phyloP scores from a whole-genome alignment of 1,140 invertebrate species.

The Teleogryllus occipitalis region DNA sequence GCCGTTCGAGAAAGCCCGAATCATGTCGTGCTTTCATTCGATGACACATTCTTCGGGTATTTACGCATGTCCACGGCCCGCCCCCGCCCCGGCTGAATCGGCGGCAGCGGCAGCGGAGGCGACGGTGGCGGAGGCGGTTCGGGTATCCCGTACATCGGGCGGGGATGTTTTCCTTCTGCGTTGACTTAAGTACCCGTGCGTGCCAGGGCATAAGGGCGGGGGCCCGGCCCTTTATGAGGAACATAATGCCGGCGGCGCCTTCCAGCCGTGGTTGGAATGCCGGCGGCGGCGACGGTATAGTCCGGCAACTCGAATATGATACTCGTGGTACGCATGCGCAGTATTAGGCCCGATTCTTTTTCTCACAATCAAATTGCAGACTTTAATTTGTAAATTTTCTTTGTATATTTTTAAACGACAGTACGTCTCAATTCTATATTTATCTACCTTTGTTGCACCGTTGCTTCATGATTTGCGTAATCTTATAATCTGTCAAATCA shows the following conservation, averaged over 20 bases:
- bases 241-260: background rate
- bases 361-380: no score
- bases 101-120: no score
- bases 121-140: background rate
- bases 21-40: constrained; percentile 3
- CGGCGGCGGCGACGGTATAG: background rate
- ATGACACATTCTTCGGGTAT: background rate
- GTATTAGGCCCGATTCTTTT: no score
- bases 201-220: background rate
- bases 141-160: background rate
- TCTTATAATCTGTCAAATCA: no score
- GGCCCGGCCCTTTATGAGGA: background rate
- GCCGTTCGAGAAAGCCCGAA: background rate
- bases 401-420: no score
- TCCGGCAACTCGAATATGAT: no score
- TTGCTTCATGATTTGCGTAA: no score
- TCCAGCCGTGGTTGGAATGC: background rate
- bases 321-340: no score
- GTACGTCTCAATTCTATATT: no score
- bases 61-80: background rate
- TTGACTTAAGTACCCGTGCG: background rate
- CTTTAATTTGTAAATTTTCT: no score
- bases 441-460: no score
- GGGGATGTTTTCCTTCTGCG: background rate
- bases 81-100: no score